Conservation (phyloP, 2,113 vertebrate species). For the Protomyctophum bolini region DNA sequence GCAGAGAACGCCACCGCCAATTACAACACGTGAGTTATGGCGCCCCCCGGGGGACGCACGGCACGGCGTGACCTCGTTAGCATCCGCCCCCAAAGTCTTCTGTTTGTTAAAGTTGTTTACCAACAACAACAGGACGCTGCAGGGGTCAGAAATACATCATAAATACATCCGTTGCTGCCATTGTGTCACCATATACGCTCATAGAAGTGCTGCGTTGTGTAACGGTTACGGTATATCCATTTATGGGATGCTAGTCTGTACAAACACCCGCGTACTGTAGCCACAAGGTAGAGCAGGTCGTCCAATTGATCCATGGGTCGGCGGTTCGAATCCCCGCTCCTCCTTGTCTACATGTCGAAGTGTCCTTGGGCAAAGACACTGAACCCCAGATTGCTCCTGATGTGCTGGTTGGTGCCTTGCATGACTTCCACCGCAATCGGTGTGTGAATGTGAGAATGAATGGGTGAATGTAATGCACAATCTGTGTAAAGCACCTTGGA, state of each 20-base stretch:
- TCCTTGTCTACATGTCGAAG: too few species aligned
- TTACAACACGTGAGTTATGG: conserved; percentile 11
- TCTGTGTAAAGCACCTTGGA: too few species aligned
- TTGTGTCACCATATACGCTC: background rate
- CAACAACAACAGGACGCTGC: background rate
- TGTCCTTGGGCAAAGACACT: too few species aligned
- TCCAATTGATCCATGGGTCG: too few species aligned
- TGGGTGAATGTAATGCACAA: too few species aligned
- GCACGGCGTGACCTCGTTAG: background rate
- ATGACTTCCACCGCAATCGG: too few species aligned
- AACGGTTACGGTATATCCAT: background rate
- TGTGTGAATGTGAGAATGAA: too few species aligned
- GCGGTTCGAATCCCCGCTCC: too few species aligned
- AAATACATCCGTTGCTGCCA: background rate
- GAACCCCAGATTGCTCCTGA: too few species aligned
- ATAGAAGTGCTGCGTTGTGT: background rate
- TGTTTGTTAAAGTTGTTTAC: background rate
- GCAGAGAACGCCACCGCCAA: conserved; percentile 18
- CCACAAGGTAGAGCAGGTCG: background rate
- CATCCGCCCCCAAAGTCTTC: background rate
- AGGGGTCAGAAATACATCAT: background rate
- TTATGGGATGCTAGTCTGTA: background rate
- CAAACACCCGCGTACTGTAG: background rate
- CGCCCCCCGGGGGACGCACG: background rate
- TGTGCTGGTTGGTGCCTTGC: too few species aligned